Conservation (phyloP, 1,140 invertebrate species). For the Drosophila mauritiana region DNA sequence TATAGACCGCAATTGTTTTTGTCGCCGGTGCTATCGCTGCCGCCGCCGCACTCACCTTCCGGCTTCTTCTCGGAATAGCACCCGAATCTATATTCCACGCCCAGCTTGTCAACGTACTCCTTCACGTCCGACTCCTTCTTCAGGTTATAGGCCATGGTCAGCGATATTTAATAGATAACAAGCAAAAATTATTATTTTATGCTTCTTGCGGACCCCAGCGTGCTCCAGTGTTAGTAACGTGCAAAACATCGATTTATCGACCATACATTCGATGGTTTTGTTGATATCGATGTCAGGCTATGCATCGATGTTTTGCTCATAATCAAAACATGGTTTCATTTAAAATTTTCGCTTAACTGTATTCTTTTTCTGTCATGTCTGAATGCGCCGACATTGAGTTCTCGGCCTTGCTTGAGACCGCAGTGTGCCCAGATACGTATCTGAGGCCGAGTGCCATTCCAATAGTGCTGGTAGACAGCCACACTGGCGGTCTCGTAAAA, state of each 20-base stretch:
- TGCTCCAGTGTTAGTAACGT: no score
- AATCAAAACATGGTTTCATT: no score
- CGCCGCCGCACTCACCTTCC: conserved; percentile 87
- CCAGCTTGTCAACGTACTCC: conserved; percentile 94
- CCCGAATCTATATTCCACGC: conserved; percentile 96
- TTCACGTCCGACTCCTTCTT: conserved; percentile 94
- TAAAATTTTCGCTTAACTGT: no score
- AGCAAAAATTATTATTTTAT: conserved; percentile 20
- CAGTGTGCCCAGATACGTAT: neutral
- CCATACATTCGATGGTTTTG: no score
- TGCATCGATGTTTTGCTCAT: no score
- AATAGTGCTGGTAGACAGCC: neutral
- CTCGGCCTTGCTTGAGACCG: no score
- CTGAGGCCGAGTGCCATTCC: neutral
- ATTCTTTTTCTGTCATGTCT: no score
- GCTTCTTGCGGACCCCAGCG: neutral
- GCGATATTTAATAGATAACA: conserved; percentile 29
- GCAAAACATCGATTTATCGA: no score
- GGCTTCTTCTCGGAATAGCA: conserved; percentile 93
- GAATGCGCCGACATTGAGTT: no score
- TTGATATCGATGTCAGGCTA: no score
- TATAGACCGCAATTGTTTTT: conserved; percentile 41
- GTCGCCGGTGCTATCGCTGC: conserved; percentile 4
- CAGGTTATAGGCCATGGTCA: conserved; percentile 88
- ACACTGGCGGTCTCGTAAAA: conserved; percentile 19